Evolutionary conservation across 2,113 vertebrate genomes (phyloP), one percentile per base, ranked within the genome.

Genomic region (Anhinga rufa): DNA sequence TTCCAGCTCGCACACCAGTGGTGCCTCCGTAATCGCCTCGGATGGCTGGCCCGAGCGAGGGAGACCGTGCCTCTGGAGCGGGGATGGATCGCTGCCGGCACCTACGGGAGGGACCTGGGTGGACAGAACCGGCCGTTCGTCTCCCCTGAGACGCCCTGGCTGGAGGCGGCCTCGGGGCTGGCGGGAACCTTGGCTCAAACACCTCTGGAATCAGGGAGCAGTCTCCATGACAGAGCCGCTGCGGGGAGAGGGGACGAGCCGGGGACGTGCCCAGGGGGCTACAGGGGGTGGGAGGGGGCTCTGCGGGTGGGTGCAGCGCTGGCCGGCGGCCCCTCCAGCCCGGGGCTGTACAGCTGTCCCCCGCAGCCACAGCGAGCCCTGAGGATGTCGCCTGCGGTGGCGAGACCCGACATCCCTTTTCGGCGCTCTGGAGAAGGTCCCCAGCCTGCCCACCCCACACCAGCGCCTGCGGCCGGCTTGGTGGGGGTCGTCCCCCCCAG

Each of bases 401-500:
- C 2, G 12, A 80, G 57, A 64, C 34, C 24, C 55, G 22, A 24
- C 7, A 8, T 34, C 9, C 34, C 34, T 64, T 64, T 54, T 9
- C n/a, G 58, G 34, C 42, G 31, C 17, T 17, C 51, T 25, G 40
- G 68, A 57, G 24, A 65, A 54, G 9, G 26, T 52, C 40, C 12
- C 31, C 18, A 19, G 34, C 9, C 25, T 7, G 20, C 6, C 2
- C 48, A 16, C 5, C 18, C 7, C 36, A 10, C 6, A 14, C 36
- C 7, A 0, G 1, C 0, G 1, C 32, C 65, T 38, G 65, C 48
- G 54, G 38, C 55, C 32, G 22, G 48, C 38, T 18, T 28, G 21
- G 9, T 4, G 14, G 32, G 36, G 38, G 12, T 8, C 6, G 11
- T 9, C 14, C 28, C 10, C 64, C 51, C 38, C 9, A n/a, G 36